Conservation (phyloP, 2,797 vertebrate genomes). For the Coregonus ussuriensis region DNA sequence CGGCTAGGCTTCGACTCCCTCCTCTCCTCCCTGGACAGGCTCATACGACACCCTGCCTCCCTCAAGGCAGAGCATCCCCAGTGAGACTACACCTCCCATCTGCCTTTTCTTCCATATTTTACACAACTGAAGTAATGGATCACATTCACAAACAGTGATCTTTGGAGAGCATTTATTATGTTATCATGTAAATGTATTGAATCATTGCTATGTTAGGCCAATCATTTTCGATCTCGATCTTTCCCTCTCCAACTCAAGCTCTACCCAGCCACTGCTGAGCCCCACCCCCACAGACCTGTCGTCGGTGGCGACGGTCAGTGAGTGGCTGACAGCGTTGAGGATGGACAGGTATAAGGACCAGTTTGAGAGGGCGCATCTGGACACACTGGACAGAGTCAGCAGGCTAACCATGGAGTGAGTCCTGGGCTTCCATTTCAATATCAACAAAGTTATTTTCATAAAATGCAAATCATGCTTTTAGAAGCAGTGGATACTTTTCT, state of each 20-base stretch:
- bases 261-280: slow-evolving; percentile 79
- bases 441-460: neutral
- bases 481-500: neutral
- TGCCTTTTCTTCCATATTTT: slow-evolving; percentile 1
- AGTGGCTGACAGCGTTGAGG: slow-evolving; percentile 91
- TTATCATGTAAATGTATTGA: slow-evolving; percentile 21
- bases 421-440: neutral
- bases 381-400: slow-evolving; percentile 89
- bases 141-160: neutral
- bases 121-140: neutral
- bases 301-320: slow-evolving; percentile 77
- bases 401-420: slow-evolving; percentile 80
- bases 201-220: neutral
- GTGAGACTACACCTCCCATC: slow-evolving; percentile 56
- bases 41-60: slow-evolving; percentile 80
- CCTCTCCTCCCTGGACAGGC: slow-evolving; percentile 81
- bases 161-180: neutral
- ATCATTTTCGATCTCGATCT: slow-evolving; percentile 16
- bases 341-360: slow-evolving; percentile 94
- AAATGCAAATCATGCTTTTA: neutral
- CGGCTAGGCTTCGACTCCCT: slow-evolving; percentile 89
- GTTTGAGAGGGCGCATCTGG: slow-evolving; percentile 88
- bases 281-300: slow-evolving; percentile 80
- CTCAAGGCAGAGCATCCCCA: slow-evolving; percentile 77
- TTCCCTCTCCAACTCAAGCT: slow-evolving; percentile 53